Conservation (phyloP, 2,888 invertebrate genomes). For the Hyles lineata region DNA sequence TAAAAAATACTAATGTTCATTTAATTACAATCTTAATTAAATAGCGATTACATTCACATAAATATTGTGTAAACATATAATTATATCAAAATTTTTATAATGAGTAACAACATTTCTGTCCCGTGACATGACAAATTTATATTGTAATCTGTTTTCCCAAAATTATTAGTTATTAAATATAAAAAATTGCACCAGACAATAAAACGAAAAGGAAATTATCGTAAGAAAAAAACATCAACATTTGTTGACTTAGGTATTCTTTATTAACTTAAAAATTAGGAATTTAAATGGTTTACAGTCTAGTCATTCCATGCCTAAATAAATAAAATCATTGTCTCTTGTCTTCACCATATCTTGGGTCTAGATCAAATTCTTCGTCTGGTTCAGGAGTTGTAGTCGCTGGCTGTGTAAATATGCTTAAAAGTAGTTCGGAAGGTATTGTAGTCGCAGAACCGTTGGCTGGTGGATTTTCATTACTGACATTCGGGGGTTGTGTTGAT, state of each 20-base stretch:
- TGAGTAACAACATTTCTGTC: not conserved
- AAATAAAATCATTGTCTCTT: not conserved
- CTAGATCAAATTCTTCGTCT: conserved; percentile 30
- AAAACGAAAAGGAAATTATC: too few relatives aligned
- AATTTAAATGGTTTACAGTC: not conserved
- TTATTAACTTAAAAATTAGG: not conserved
- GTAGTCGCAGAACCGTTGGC: not conserved
- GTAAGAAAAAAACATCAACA: not conserved
- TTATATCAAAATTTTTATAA: not conserved
- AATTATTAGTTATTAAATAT: too few relatives aligned
- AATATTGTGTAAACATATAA: conserved; percentile 3
- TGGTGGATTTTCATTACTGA: not conserved
- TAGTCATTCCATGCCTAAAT: not conserved
- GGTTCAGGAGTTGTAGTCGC: conserved; percentile 15
- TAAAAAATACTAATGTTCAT: not conserved
- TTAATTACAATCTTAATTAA: not conserved
- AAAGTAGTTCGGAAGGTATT: not conserved
- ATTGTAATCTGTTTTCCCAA: too few relatives aligned
- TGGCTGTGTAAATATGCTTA: conserved; percentile 12
- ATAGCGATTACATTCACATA: not conserved
- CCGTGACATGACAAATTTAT: too few relatives aligned
- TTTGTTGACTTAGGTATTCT: not conserved
- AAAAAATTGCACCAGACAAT: too few relatives aligned
- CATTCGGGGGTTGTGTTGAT: not conserved
- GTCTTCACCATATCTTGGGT: conserved; percentile 37